phyloP scores from a whole-genome alignment of 2,888 invertebrate genomes.

The Tenthredo mesomela region DNA sequence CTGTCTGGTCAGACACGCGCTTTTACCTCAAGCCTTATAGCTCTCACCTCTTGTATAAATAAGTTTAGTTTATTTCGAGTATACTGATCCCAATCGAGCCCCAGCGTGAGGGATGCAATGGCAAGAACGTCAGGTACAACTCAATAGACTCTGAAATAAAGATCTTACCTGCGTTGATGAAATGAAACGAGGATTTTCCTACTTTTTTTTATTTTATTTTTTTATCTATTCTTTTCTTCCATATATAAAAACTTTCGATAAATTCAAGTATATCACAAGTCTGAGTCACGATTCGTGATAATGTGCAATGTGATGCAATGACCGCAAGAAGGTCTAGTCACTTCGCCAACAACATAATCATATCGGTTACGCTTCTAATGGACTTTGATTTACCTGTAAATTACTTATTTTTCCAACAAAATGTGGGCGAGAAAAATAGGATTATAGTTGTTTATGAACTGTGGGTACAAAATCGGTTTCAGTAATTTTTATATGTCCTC shows the following conservation, averaged over 20 bases:
- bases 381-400: background rate
- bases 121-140: conserved; percentile 15
- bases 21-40: conserved; percentile 17
- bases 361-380: background rate
- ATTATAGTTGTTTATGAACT: background rate
- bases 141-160: background rate
- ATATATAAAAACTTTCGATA: background rate
- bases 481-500: background rate
- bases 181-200: background rate
- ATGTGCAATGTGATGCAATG: background rate
- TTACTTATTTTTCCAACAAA: background rate
- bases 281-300: background rate
- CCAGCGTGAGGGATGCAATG: background rate
- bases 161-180: background rate
- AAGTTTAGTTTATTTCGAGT: conserved; percentile 9
- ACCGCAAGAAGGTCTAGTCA: background rate
- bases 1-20: conserved; percentile 2
- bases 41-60: conserved; percentile 8
- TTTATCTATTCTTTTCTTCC: background rate
- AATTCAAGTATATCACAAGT: background rate
- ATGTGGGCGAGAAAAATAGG: background rate
- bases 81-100: background rate
- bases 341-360: background rate
- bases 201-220: too few species aligned
- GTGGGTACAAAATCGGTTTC: background rate